Percentiles rank a stretch among this genome's conserved stretches.
phyloP scores from a whole-genome alignment of 2,113 vertebrate species.

The Pontoporia blainvillei region DNA sequence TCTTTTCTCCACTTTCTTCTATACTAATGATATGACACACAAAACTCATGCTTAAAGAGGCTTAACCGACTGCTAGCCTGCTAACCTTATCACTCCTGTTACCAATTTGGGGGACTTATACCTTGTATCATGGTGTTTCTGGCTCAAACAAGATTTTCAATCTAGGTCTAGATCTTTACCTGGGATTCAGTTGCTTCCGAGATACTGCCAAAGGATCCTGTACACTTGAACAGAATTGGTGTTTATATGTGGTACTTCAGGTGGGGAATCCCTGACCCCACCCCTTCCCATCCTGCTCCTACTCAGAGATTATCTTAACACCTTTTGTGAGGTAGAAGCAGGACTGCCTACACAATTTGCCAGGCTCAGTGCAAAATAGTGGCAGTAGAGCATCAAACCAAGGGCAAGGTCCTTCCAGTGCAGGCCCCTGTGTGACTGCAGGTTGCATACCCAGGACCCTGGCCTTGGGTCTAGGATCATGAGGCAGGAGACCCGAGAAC shows the following conservation, averaged over 20 bases:
- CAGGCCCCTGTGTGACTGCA: no score
- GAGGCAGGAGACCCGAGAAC: neutral
- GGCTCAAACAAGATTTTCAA: neutral
- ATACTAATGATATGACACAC: neutral
- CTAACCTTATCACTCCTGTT: neutral
- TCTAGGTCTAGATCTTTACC: neutral
- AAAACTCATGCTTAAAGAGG: constrained; percentile 14
- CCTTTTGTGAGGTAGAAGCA: neutral
- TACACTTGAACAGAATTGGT: neutral
- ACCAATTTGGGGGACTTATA: neutral
- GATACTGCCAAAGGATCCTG: neutral
- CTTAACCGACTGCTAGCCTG: neutral
- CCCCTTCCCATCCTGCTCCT: neutral
- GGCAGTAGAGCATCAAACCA: neutral
- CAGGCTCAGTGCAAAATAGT: neutral
- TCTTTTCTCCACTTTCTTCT: constrained; percentile 41
- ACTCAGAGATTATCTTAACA: neutral
- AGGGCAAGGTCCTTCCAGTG: neutral
- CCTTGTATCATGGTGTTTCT: neutral
- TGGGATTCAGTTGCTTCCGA: neutral
- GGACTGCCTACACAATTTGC: neutral
- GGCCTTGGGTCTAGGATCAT: neutral
- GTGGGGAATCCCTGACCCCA: neutral
- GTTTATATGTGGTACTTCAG: neutral
- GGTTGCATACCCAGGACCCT: fast-evolving